Conservation (phyloP, 1,140 invertebrate species). For the Mesaphorura yosii region DNA sequence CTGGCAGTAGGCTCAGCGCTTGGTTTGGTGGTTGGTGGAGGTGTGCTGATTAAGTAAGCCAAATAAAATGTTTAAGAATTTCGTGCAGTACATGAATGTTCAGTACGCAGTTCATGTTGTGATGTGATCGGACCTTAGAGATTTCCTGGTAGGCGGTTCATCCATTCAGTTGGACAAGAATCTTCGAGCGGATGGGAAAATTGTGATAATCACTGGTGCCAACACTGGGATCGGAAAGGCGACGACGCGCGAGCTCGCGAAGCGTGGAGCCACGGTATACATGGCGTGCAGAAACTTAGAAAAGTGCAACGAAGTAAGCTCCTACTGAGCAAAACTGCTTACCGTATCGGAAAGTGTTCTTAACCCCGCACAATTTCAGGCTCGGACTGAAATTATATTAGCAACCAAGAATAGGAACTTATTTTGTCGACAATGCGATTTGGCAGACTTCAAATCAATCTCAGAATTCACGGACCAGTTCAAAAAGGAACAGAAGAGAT, state of each 20-base stretch:
- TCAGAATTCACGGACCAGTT: constrained; percentile 53
- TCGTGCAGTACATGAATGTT: not conserved
- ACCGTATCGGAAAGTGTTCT: too few relatives aligned
- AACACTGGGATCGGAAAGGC: constrained; percentile 10
- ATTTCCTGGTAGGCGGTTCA: not conserved
- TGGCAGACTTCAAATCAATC: constrained; percentile 64
- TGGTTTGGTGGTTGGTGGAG: not conserved
- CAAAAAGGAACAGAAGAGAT: constrained; percentile 33
- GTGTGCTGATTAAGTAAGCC: not conserved
- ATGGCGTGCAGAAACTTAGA: constrained; percentile 6
- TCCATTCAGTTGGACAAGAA: not conserved
- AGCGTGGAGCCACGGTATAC: constrained; percentile 2
- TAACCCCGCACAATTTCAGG: too few relatives aligned
- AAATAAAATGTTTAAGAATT: not conserved
- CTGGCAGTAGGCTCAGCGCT: not conserved
- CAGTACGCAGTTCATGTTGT: not conserved
- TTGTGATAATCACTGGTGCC: constrained; percentile 2
- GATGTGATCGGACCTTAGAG: not conserved
- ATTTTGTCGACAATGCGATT: constrained; percentile 67
- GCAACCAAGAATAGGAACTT: constrained; percentile 64
- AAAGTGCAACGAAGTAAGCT: not conserved
- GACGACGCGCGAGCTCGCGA: not conserved
- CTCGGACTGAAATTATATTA: constrained; percentile 61
- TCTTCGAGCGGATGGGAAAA: constrained; percentile 2
- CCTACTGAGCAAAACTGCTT: too few relatives aligned